Base-by-base conservation (phyloP, 2,797 vertebrate species). In the Loris lydekkerianus region DNA sequence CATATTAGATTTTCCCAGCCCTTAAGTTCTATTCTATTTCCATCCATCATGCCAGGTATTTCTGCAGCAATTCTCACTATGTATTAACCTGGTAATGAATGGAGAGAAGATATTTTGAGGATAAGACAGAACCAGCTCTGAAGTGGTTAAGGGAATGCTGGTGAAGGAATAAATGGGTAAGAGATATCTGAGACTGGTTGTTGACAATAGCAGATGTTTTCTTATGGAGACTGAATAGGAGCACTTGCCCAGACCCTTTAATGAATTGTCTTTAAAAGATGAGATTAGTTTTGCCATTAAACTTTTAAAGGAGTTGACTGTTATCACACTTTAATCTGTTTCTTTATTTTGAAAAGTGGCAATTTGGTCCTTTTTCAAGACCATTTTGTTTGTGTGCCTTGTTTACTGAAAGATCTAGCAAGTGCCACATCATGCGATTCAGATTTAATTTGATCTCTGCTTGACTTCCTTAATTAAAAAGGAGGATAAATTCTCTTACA, bases 381-480 rank as follows among this genome's bases (percentile, higher is more conserved):
- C 10, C 69, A 65, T 91, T 96, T 96, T 96, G 37, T 96, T 93
- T 82, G 37, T 96, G 23, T 95, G 61, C 46, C 61, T 91, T 91
- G 21, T 97, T 86, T 94, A 86, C 73, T 86, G 86, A 61, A 95
- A 92, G 85, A 96, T 91, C 14, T 77, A 92, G 67, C 60, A 96
- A 94, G 92, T 93, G 94, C 75, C 77, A 93, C n/a, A 46, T 86
- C 86, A 96, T 87, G 76, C 75, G 95, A 95, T 96, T 96, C 46
- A 97, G 91, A 92, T 91, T 94, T 96, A 96, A 95, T 95, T 94
- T 94, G 97, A 94, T 94, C 81, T 96, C 73, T 75, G 61, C 80
- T 95, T 96, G 91, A 43, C 49, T 97, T 93, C 76, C 72, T 91
- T 96, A 97, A 97, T 97, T 97, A 97, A 96, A 97, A 85, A 43